Conservation (phyloP, 2,797 vertebrate genomes). For the Rhodeus uyekii region DNA sequence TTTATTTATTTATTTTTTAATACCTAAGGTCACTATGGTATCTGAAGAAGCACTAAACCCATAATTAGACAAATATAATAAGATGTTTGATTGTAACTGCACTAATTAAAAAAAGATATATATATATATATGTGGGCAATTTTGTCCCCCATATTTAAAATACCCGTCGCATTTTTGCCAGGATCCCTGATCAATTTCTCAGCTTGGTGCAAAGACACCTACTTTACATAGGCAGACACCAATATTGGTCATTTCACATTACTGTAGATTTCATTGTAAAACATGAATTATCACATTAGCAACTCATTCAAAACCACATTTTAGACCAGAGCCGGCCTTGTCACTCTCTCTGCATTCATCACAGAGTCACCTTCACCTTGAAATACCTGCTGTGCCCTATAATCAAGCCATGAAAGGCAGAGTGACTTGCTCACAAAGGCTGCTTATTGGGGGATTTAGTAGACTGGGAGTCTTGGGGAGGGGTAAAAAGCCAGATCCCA, state of each 20-base stretch:
- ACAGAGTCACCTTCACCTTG: slow-evolving; percentile 32
- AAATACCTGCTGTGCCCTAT: slow-evolving; percentile 64
- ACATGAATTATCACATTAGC: slow-evolving; percentile 5
- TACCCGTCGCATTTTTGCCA: background rate
- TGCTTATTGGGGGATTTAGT: slow-evolving; percentile 58
- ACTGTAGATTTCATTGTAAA: slow-evolving; percentile 31
- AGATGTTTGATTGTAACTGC: background rate
- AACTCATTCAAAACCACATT: slow-evolving; percentile 24
- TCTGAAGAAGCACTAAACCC: background rate
- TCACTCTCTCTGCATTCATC: slow-evolving; percentile 75
- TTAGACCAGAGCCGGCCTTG: slow-evolving; percentile 76
- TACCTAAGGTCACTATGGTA: background rate
- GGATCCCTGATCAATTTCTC: background rate
- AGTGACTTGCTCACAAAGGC: slow-evolving; percentile 63
- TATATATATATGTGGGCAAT: background rate
- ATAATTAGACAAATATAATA: background rate
- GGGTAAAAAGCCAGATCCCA: slow-evolving; percentile 47
- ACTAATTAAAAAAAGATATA: background rate
- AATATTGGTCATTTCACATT: slow-evolving; percentile 21
- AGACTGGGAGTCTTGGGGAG: slow-evolving; percentile 42
- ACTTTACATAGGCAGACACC: background rate
- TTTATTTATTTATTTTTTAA: background rate
- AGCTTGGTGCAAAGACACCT: background rate
- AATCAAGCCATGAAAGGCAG: slow-evolving; percentile 77
- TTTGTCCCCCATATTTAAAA: background rate